A percentile compares a stretch with the other conserved stretches of the same genome.
Evolutionary conservation across 1,140 invertebrate genomes (phyloP).

Genomic region (Drosophila tropicalis): DNA sequence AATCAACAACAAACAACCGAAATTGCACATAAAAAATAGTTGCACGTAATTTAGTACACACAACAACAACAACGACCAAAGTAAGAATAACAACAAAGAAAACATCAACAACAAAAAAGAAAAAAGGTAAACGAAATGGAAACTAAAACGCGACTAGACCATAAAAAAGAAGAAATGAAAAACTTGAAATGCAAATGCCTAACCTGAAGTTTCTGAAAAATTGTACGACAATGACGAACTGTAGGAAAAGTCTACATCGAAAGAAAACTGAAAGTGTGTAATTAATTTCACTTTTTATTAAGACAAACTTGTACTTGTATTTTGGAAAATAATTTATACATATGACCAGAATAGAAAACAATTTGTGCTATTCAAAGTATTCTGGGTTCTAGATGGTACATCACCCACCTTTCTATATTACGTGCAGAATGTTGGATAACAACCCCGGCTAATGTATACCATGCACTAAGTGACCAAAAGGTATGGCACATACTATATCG

Average conservation of each 20-base stretch:
- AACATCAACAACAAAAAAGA: conserved; percentile 35
- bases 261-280: conserved; percentile 65
- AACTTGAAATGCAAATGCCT: conserved; percentile 64
- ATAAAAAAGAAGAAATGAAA: conserved; percentile 50
- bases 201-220: conserved; percentile 34
- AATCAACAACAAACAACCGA: conserved; percentile 27
- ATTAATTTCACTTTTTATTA: conserved; percentile 67
- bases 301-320: background rate
- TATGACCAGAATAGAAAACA: too few species aligned
- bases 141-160: conserved; percentile 37
- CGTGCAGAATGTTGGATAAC: too few species aligned
- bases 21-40: conserved; percentile 72
- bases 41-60: conserved; percentile 74
- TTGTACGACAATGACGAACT: conserved; percentile 27
- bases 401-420: too few species aligned
- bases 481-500: too few species aligned
- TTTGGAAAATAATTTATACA: too few species aligned
- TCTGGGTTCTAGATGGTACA: too few species aligned
- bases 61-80: conserved; percentile 30
- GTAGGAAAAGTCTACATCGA: conserved; percentile 17
- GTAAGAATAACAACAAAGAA: conserved; percentile 40
- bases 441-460: too few species aligned
- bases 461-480: too few species aligned
- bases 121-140: conserved; percentile 47
- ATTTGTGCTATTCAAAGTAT: too few species aligned